Base-by-base conservation (phyloP, 2,888 invertebrate genomes). In the Drosophila pseudotalamancana region DNA sequence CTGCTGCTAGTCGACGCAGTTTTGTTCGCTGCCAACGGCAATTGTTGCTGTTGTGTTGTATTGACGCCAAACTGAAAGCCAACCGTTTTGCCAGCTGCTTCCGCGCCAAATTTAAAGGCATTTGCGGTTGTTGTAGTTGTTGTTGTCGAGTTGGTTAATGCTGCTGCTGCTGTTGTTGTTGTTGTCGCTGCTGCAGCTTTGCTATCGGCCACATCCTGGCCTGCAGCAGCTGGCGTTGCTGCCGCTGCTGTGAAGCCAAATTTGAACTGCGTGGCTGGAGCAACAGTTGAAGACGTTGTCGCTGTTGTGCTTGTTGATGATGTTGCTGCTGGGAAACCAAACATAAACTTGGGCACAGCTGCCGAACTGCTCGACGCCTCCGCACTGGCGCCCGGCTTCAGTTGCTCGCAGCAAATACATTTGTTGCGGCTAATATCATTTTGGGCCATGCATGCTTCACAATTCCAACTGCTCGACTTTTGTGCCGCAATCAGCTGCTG, bases 391-490 rank as follows among this genome's bases (percentile, higher is more conserved):
- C 92, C 92, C 0, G 93, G 93, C 84, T 92, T 94, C 0, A 90
- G 84, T 51, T 93, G 92, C 68, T 93, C 93, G 86, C 95, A 95
- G 75, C 94, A 93, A 48, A 92, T 90, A 88, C 94, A 95, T 66
- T 92, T 92, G 5, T 68, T 80, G 18, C 90, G 91, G 14, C 90
- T 90, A 4, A 87, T 82, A 42, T 92, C 90, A 84, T 95, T 95
- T 54, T 92, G 91, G 0, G 94, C 92, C 92, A 94, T 92, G 85
- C 95, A 95, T 14, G 92, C 92, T 11, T 90, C 89, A 86, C 95
- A 95, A 62, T 93, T 93, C 95, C 94, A 95, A 54, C 92, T 91
- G n/a, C 77, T 73, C 0, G 76, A 64, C 55, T 87, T 89, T 57
- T 92, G 91, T 19, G 88, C 76, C 2, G 85, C 89, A 23, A 88